A percentile compares a stretch with the other conserved stretches of the same genome.
These are phyloP conservation scores for Thereuonema tuberculata DNA, from an alignment of 1,140 invertebrate genomes.

Conservation along the genomic window DNA sequence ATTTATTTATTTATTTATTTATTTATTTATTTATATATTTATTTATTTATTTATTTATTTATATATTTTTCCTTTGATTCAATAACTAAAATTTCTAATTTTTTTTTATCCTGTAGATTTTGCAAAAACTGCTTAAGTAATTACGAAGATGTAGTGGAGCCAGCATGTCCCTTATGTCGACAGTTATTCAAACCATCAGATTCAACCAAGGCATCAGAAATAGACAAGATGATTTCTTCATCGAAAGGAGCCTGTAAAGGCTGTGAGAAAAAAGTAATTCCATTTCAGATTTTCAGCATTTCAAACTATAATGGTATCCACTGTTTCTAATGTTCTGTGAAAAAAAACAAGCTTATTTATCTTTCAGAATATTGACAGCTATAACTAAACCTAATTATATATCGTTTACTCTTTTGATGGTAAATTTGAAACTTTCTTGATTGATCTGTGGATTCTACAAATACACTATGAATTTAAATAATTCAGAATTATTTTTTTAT, in stretches of 20 bases:
- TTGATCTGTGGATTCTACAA: too few relatives aligned
- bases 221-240: neutral
- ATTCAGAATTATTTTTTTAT: too few relatives aligned
- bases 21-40: too few relatives aligned
- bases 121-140: constrained; percentile 1
- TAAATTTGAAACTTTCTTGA: too few relatives aligned
- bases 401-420: too few relatives aligned
- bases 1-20: too few relatives aligned
- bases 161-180: constrained; percentile 7
- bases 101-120: neutral
- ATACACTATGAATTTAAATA: too few relatives aligned
- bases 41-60: neutral
- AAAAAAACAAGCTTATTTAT: neutral
- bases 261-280: constrained; percentile 15
- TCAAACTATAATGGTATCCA: neutral
- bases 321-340: neutral
- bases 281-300: neutral
- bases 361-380: neutral
- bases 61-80: neutral
- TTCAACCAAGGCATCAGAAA: neutral
- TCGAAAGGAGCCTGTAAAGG: constrained; percentile 17
- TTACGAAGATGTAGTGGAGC: neutral
- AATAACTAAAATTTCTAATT: too few relatives aligned
- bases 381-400: neutral
- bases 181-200: neutral